Conservation (phyloP, 2,888 invertebrate species). For the Coremacera marginata region DNA sequence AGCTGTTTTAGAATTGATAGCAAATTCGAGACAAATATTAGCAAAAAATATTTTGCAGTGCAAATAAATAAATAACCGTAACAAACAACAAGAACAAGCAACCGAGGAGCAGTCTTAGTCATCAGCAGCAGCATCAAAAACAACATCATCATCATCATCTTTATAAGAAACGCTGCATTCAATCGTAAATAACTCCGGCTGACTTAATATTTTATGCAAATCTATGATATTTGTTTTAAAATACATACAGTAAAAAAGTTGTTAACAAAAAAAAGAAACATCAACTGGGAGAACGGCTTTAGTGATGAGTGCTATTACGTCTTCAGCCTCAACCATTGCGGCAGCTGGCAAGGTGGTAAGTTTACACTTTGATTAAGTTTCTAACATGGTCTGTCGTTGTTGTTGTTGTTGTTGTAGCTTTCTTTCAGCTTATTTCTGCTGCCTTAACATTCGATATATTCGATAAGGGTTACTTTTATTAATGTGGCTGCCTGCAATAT, state of each 20-base stretch:
- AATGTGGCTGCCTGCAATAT: not conserved
- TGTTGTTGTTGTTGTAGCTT: not conserved
- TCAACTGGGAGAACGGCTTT: too few species aligned
- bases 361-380: not conserved
- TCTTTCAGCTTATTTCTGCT: not conserved
- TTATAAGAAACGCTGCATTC: not conserved
- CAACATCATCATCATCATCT: slow-evolving; percentile 11
- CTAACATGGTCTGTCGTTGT: not conserved
- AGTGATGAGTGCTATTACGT: not conserved
- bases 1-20: too few species aligned
- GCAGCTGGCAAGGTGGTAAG: slow-evolving; percentile 24
- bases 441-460: not conserved
- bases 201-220: not conserved
- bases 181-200: not conserved
- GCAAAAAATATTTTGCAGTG: too few species aligned
- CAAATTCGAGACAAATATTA: too few species aligned
- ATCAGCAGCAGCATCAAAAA: slow-evolving; percentile 15
- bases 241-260: too few species aligned
- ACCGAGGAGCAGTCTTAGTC: too few species aligned
- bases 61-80: slow-evolving; percentile 45
- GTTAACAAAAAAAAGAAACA: too few species aligned
- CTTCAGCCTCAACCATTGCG: not conserved
- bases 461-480: slow-evolving; percentile 28
- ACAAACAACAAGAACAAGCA: slow-evolving; percentile 37
- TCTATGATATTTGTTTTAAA: too few species aligned